Evolutionary conservation across 2,113 vertebrate species (phyloP).

Genomic region (Oceanodroma tethys): DNA sequence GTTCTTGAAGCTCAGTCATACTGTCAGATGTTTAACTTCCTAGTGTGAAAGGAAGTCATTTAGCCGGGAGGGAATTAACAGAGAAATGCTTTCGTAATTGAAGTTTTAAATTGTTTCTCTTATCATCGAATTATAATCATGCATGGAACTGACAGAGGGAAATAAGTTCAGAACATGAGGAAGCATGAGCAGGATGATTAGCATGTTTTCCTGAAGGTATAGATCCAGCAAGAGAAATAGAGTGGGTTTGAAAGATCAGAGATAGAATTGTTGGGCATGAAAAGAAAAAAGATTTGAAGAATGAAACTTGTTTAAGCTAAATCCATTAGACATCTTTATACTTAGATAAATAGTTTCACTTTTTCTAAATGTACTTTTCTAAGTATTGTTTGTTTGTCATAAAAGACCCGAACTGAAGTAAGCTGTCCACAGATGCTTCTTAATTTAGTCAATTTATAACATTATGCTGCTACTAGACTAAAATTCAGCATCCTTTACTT

Average conservation of each 20-base stretch:
- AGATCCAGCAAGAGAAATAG: background rate
- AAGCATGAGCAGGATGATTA: background rate
- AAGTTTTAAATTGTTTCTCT: constrained; percentile 39
- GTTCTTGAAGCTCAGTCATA: background rate
- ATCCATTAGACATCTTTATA: background rate
- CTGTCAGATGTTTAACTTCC: constrained; percentile 48
- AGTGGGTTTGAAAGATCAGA: background rate
- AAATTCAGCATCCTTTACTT: background rate
- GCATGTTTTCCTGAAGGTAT: background rate
- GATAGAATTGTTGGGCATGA: background rate
- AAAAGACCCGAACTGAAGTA: background rate
- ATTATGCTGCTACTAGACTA: background rate
- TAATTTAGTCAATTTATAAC: background rate
- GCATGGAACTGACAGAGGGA: background rate
- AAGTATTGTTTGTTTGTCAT: background rate
- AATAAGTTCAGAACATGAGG: background rate
- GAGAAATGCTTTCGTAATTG: constrained; percentile 39
- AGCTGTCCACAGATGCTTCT: background rate
- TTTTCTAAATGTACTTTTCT: background rate
- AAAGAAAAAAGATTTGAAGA: background rate
- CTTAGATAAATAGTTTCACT: background rate
- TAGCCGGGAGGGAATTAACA: constrained; percentile 25
- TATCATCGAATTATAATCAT: constrained; percentile 22
- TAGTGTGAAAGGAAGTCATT: constrained; percentile 35
- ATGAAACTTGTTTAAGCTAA: background rate